Evolutionary conservation across 2,113 vertebrate genomes (phyloP), one percentile per base, ranked within the genome.

Genomic region (Ramphastos sulfuratus): DNA sequence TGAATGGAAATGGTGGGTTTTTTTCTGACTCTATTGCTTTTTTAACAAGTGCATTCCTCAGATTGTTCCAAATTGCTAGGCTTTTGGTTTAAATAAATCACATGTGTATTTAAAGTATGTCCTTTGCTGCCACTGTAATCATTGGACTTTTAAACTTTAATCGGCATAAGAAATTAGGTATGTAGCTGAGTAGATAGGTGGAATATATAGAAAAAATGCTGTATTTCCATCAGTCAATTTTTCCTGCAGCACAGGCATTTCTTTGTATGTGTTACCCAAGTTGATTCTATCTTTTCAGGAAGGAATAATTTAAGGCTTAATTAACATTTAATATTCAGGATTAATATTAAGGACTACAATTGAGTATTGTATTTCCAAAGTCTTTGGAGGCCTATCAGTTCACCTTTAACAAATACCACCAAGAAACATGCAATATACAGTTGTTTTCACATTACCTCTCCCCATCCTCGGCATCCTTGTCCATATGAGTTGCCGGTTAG

Each of bases 41-140:
- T 80, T 94, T 71, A 90, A 90, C 15, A 81, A 85, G 17, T 39
- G 14, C 15, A 46, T 83, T 94, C 48, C 10, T 73, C 66, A 89
- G 20, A 82, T 80, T 67, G 33, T 58, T 63, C 39, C 61, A 87
- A 85, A 82, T 56, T 84, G 42, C 25, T 76, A 48, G 58, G 20
- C 1, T 66, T 95, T 88, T 87, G 21, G 71, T 79, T 91, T 52
- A 82, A 94, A 90, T 60, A 76, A 72, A 95, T 89, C 71, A 80
- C n/a, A 25, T 3, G 0, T 21, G 31, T 28, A 77, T 84, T 69
- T 77, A 69, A 82, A 91, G 24, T 31, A 20, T 24, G 20, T 64
- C n/a, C 12, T 79, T 87, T 9, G 59, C 18, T 74, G 58, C 10
- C 11, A 52, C 17, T 48, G 66, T 59, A 89, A 28, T 91, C 50